Percentiles rank a stretch among this genome's conserved stretches.
These are phyloP conservation scores for Danionella dracula DNA, from an alignment of 2,797 vertebrate species.

Conservation along the genomic window DNA sequence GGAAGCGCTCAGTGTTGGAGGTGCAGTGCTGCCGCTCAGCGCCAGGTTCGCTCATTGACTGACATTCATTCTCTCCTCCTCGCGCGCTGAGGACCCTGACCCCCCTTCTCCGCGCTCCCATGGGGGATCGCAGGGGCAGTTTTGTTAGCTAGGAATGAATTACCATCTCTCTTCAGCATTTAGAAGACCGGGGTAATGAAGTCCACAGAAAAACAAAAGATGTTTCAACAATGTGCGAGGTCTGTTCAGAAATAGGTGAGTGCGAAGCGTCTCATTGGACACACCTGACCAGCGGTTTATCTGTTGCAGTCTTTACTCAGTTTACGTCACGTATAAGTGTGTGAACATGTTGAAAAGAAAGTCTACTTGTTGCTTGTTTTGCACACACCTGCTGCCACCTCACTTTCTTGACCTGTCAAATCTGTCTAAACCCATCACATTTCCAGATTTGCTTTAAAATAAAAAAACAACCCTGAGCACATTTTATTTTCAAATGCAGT, in stretches of 20 bases:
- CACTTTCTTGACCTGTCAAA: no score
- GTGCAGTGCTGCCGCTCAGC: slow-evolving; percentile 92
- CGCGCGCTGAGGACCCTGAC: slow-evolving; percentile 53
- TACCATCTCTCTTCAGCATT: slow-evolving; percentile 53
- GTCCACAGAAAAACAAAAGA: slow-evolving; percentile 73
- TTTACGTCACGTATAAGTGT: not conserved
- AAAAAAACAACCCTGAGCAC: not conserved
- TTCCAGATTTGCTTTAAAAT: not conserved
- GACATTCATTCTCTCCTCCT: slow-evolving; percentile 63
- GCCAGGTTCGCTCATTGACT: slow-evolving; percentile 85
- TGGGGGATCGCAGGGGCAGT: slow-evolving; percentile 75
- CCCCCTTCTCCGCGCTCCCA: slow-evolving; percentile 55
- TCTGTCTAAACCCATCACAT: no score
- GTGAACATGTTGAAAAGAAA: not conserved
- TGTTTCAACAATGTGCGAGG: slow-evolving; percentile 27
- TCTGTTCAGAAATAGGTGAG: slow-evolving; percentile 5
- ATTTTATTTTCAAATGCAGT: not conserved
- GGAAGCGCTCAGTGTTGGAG: slow-evolving; percentile 60
- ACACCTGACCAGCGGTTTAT: not conserved
- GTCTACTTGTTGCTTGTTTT: not conserved
- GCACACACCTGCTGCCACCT: not conserved
- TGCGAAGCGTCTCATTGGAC: not conserved
- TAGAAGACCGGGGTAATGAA: slow-evolving; percentile 86
- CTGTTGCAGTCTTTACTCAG: not conserved
- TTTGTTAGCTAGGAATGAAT: slow-evolving; percentile 77